A percentile compares a stretch with the other conserved stretches of the same genome.
phyloP scores from a whole-genome alignment of 2,797 vertebrate genomes.

The Lutjanus campechanus region DNA sequence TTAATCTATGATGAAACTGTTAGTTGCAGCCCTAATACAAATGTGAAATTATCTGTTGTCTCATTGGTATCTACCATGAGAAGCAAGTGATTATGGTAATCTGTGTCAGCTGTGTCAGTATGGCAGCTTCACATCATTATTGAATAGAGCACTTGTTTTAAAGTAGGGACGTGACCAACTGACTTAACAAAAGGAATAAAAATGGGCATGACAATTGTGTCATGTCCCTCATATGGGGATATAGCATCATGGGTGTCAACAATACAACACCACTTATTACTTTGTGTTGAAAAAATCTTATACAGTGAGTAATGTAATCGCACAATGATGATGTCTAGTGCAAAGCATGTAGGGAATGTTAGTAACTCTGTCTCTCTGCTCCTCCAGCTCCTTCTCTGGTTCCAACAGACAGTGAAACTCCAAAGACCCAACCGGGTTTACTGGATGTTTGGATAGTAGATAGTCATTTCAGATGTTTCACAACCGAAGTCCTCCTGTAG shows the following conservation, averaged over 20 bases:
- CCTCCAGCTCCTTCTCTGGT: background rate
- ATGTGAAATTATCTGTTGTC: too few species aligned
- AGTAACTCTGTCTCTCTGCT: background rate
- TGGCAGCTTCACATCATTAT: background rate
- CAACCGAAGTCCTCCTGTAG: background rate
- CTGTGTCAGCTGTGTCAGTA: background rate
- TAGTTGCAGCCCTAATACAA: too few species aligned
- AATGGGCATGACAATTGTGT: background rate
- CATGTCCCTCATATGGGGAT: background rate
- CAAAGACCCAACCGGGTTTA: background rate
- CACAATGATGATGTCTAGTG: background rate
- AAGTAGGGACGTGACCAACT: background rate
- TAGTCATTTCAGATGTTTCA: background rate
- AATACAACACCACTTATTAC: background rate
- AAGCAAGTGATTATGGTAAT: too few species aligned
- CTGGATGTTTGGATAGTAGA: background rate
- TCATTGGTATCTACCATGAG: too few species aligned
- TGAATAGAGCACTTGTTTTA: background rate
- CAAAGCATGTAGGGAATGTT: slow-evolving; percentile 38
- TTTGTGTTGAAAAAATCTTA: background rate
- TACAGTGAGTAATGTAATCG: background rate
- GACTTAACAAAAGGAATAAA: background rate
- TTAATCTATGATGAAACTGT: too few species aligned
- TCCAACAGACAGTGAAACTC: background rate
- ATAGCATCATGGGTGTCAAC: background rate